phyloP scores from a whole-genome alignment of 2,797 vertebrate species.

The Phoebastria nigripes region DNA sequence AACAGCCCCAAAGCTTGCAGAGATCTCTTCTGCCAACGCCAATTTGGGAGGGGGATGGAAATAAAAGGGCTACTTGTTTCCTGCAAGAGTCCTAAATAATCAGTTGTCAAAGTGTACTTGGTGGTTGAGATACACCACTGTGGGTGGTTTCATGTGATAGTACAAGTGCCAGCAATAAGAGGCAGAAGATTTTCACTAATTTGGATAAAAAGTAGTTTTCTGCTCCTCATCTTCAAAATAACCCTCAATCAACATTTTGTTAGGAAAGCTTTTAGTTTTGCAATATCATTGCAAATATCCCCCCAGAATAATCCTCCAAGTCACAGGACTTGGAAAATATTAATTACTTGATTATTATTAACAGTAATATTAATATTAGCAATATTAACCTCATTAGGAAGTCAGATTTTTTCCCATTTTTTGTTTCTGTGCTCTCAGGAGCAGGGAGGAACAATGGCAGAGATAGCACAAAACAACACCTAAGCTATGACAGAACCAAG shows the following conservation, averaged over 20 bases:
- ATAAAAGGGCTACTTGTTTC: background rate
- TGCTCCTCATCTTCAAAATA: background rate
- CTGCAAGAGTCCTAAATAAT: background rate
- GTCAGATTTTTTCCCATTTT: background rate
- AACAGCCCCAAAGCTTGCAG: background rate
- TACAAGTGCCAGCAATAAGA: background rate
- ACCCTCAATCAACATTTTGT: background rate
- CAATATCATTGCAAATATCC: background rate
- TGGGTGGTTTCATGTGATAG: background rate
- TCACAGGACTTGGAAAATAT: background rate
- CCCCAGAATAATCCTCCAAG: background rate
- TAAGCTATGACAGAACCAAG: background rate
- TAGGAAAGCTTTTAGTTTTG: background rate
- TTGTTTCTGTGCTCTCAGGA: background rate
- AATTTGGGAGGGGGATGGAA: background rate
- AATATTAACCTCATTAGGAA: background rate
- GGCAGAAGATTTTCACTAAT: background rate
- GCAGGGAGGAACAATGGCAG: rapidly evolving
- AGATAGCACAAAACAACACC: background rate
- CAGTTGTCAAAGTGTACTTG: background rate
- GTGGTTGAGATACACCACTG: background rate
- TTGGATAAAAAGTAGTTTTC: background rate
- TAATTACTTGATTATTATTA: background rate
- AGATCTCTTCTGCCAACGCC: background rate
- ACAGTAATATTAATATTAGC: background rate